A percentile compares a stretch with the other conserved stretches of the same genome.
Conservation (phyloP, 2,113 vertebrate species). For the Colius striatus region DNA sequence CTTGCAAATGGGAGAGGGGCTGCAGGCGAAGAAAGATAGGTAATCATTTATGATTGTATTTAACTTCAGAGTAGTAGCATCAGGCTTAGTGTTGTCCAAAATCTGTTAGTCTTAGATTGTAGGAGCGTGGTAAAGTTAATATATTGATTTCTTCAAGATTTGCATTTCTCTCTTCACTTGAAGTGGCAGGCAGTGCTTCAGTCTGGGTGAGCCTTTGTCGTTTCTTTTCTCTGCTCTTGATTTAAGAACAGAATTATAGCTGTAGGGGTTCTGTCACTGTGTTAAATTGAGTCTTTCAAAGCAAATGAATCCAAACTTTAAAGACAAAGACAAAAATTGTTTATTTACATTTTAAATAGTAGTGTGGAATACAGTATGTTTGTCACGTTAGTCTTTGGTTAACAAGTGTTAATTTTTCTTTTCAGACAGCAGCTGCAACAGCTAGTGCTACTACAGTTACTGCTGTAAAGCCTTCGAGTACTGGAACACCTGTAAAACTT, state of each 20-base stretch:
- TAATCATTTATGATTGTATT: not conserved
- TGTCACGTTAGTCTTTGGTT: conserved; percentile 2
- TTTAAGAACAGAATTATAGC: not conserved
- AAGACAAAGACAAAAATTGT: not conserved
- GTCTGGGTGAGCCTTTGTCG: not conserved
- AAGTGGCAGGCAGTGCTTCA: not conserved
- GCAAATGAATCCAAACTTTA: not conserved
- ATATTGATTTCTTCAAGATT: not conserved
- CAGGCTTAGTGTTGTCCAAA: not conserved
- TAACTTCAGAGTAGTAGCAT: not conserved
- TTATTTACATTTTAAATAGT: not conserved
- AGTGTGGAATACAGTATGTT: not conserved
- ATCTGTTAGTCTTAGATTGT: not conserved
- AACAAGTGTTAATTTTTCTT: conserved; percentile 64
- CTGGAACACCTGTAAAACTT: conserved; percentile 71
- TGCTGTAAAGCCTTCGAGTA: conserved; percentile 65
- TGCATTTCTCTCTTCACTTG: not conserved
- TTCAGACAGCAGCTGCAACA: conserved; percentile 73
- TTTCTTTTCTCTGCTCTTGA: not conserved
- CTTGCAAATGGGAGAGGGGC: not conserved
- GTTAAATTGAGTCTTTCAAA: not conserved
- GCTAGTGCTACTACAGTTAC: conserved; percentile 65
- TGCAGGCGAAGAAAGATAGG: not conserved
- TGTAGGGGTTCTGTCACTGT: not conserved
- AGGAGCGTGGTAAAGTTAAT: not conserved